Evolutionary conservation across 2,797 vertebrate genomes (phyloP), one percentile per base, ranked within the genome.

Genomic region (Distichodus sexfasciatus): DNA sequence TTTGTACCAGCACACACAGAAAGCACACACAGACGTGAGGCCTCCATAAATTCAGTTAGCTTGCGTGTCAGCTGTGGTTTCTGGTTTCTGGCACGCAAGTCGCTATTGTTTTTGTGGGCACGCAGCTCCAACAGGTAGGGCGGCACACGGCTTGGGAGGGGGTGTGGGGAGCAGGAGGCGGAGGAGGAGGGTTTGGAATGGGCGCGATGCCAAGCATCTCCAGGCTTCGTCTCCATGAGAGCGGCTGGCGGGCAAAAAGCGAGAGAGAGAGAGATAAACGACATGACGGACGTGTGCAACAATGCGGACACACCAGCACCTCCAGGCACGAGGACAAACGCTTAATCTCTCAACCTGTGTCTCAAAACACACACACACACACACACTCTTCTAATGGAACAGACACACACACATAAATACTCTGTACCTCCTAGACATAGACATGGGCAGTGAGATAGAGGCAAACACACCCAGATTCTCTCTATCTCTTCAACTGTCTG

Each of bases 211-310:
- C 89, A 90, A 85, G 65, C 79, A 79, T 71, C 79, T n/a, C n/a
- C n/a, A n/a, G 74, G 86, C 81, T 77, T 83, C 84, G 86, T 84
- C 80, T 79, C 80, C 82, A 82, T 78, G 47, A 70, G 23, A 82
- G 68, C 31, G 69, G 43, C 55, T 40, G 59, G 77, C 71, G 71
- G 57, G 57, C 75, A 10, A 51, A 73, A 50, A 74, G 72, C 58
- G 46, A 79, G 81, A 74, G 55, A 73, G 50, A 74, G 72, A 55
- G 46, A 79, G 81, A 74, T 81, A 83, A 78, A 82, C 79, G 76
- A 84, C 81, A 74, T 80, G 79, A 88, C 78, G 87, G 86, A 87
- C 87, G 82, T 83, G 75, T 79, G 71, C 65, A 84, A 86, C 84
- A 85, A 85, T 59, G 65, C 48, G 71, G 62, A 71, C 63, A 71